Conservation (phyloP, 2,888 invertebrate genomes). For the Acanthosoma haemorrhoidale region DNA sequence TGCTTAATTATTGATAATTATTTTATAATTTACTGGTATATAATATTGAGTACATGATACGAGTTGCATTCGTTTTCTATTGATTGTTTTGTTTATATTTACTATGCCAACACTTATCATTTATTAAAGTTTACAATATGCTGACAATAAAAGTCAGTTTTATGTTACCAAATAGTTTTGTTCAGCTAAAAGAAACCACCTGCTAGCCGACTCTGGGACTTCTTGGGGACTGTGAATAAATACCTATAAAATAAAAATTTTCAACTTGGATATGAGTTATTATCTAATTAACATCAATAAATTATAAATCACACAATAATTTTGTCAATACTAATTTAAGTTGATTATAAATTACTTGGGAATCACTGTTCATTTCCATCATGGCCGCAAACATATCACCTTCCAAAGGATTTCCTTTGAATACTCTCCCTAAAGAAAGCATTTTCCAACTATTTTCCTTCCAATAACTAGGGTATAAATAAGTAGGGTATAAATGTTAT, state of each 20-base stretch:
- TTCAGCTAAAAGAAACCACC: conserved; percentile 44
- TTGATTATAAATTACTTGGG: conserved; percentile 50
- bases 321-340: not conserved
- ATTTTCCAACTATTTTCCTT: conserved; percentile 27
- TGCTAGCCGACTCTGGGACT: conserved; percentile 59
- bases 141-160: no score
- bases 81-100: no score
- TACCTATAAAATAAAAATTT: conserved; percentile 47
- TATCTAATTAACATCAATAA: not conserved
- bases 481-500: no score
- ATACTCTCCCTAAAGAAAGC: not conserved
- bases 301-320: not conserved
- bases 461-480: conserved; percentile 39
- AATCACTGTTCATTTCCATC: conserved; percentile 61
- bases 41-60: not conserved
- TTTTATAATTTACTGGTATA: not conserved
- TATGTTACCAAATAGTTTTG: conserved; percentile 46
- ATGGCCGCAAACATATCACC: conserved; percentile 69
- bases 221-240: conserved; percentile 63
- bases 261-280: not conserved
- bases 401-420: conserved; percentile 60
- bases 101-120: no score
- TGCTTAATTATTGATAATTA: not conserved
- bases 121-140: no score
- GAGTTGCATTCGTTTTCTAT: not conserved